A percentile compares a stretch with the other conserved stretches of the same genome.
These are phyloP conservation scores for Solenodon paradoxus DNA, from an alignment of 2,113 vertebrate species.

Conservation along the genomic window DNA sequence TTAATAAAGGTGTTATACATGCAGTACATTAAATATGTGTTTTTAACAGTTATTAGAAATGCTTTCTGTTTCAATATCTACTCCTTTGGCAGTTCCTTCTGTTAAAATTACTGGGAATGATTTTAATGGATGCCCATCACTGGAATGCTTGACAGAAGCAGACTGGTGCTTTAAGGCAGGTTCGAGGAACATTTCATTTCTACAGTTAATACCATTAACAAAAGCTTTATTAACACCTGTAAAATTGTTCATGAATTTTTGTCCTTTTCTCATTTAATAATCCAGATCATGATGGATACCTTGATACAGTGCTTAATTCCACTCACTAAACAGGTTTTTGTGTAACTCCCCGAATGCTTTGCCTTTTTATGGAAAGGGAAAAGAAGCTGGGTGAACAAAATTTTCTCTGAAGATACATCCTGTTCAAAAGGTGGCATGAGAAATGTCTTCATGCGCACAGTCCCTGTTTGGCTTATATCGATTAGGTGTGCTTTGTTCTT, in stretches of 20 bases:
- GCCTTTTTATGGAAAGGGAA: slow-evolving; percentile 33
- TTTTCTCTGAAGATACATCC: slow-evolving; percentile 21
- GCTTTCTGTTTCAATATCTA: slow-evolving; percentile 43
- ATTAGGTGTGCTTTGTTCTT: slow-evolving; percentile 17
- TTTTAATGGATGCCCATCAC: slow-evolving; percentile 58
- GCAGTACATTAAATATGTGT: slow-evolving; percentile 47
- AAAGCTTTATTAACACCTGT: slow-evolving; percentile 40
- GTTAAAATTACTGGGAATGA: slow-evolving; percentile 55
- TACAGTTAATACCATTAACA: slow-evolving; percentile 7
- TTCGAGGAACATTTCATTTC: slow-evolving; percentile 60
- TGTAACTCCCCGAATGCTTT: slow-evolving; percentile 26
- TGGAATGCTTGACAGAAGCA: slow-evolving; percentile 53
- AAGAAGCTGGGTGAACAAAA: slow-evolving; percentile 33
- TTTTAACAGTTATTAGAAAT: slow-evolving; percentile 61
- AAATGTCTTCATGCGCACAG: background rate
- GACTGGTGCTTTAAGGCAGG: slow-evolving; percentile 37
- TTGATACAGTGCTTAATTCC: slow-evolving; percentile 31
- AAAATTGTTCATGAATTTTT: slow-evolving; percentile 35
- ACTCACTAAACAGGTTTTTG: slow-evolving; percentile 35
- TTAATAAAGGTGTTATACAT: slow-evolving; percentile 33
- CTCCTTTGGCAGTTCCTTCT: slow-evolving; percentile 51
- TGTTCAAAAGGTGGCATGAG: slow-evolving; percentile 27
- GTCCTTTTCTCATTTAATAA: slow-evolving; percentile 40
- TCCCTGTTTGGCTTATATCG: background rate
- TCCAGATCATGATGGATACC: slow-evolving; percentile 22